Conservation (phyloP, 1,140 invertebrate genomes). For the Apolygus lucorum region DNA sequence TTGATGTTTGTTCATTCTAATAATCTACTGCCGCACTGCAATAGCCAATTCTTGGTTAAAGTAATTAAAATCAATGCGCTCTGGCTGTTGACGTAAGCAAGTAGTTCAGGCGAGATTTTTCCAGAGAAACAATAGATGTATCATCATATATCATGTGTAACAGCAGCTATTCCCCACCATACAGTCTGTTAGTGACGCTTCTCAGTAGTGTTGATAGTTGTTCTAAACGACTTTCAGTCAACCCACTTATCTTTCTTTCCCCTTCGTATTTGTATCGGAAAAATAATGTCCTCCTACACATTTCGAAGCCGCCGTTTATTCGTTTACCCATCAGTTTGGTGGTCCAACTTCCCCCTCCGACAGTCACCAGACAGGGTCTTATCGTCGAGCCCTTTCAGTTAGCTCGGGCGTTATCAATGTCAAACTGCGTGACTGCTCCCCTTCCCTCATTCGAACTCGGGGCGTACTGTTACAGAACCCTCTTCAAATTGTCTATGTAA, state of each 20-base stretch:
- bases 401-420: background rate
- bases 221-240: background rate
- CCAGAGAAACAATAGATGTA: background rate
- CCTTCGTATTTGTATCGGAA: background rate
- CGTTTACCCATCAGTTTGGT: background rate
- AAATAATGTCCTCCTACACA: background rate
- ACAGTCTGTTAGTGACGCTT: background rate
- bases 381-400: background rate
- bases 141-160: background rate
- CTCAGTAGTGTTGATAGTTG: background rate
- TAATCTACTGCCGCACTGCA: background rate
- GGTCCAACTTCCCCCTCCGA: background rate
- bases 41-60: background rate
- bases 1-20: background rate
- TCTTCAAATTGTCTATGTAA: constrained; percentile 1
- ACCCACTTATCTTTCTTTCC: background rate
- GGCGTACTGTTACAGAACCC: background rate
- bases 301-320: background rate
- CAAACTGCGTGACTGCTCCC: background rate
- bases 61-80: no score
- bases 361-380: background rate
- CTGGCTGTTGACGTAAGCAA: no score
- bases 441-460: no score
- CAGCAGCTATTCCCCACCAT: background rate
- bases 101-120: background rate